A percentile compares a stretch with the other conserved stretches of the same genome.
Evolutionary conservation across 2,888 invertebrate genomes (phyloP).

Genomic region (Hirtodrosophila cameraria): DNA sequence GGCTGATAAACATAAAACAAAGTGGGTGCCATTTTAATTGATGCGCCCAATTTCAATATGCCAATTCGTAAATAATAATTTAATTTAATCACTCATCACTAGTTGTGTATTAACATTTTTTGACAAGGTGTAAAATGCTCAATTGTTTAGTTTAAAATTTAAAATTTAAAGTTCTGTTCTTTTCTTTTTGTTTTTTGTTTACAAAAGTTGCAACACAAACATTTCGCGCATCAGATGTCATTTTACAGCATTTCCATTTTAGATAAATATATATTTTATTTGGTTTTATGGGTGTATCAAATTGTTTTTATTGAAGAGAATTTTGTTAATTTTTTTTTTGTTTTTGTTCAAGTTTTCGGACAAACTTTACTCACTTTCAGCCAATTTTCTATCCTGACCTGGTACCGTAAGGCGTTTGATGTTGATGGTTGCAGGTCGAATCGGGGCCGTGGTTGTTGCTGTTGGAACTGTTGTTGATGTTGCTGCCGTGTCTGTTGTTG

Average conservation of each 20-base stretch:
- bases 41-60: conserved; percentile 48
- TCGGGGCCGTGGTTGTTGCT: conserved; percentile 52
- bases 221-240: conserved; percentile 74
- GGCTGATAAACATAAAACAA: conserved; percentile 43
- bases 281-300: conserved; percentile 57
- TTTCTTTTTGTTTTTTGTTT: conserved; percentile 48
- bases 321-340: conserved; percentile 34
- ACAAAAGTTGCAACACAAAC: conserved; percentile 77
- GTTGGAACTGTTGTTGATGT: conserved; percentile 28
- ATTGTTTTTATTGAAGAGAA: conserved; percentile 52
- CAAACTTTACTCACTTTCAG: conserved; percentile 84
- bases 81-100: conserved; percentile 53
- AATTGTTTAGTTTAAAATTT: conserved; percentile 49
- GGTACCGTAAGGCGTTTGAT: conserved; percentile 81
- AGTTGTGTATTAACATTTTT: conserved; percentile 61
- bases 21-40: conserved; percentile 22
- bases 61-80: conserved; percentile 67
- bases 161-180: too few species aligned
- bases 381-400: conserved; percentile 84
- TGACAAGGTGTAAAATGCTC: conserved; percentile 65
- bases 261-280: conserved; percentile 35
- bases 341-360: conserved; percentile 63
- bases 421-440: conserved; percentile 69
- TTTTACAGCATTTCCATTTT: conserved; percentile 71
- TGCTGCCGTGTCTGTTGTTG: conserved; percentile 36